phyloP scores from a whole-genome alignment of 2,113 vertebrate species.

The Macroglossus sobrinus region DNA sequence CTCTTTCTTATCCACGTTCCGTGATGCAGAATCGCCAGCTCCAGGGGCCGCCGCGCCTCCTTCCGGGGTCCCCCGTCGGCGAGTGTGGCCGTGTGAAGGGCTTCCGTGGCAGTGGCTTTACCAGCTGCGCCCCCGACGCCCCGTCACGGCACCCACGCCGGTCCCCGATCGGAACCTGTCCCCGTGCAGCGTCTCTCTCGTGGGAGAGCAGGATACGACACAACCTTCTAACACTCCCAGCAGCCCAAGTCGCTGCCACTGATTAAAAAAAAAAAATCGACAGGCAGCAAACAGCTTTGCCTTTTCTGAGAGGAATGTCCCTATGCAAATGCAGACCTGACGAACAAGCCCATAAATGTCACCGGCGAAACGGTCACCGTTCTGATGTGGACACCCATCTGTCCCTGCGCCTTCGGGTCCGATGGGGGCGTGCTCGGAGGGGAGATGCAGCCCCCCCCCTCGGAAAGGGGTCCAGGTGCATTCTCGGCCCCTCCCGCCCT shows the following conservation, averaged over 20 bases:
- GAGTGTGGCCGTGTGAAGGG: accelerated
- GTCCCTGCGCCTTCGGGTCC: not conserved
- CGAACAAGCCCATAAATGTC: constrained; percentile 28
- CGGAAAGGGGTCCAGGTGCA: accelerated
- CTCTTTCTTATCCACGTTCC: not conserved
- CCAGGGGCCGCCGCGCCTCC: accelerated
- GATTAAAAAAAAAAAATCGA: not conserved
- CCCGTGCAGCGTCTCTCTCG: accelerated
- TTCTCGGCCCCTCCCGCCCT: not conserved
- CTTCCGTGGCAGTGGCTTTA: accelerated
- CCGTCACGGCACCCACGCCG: accelerated
- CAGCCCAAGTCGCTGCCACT: not conserved
- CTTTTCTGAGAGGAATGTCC: not conserved
- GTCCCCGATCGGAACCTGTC: not conserved
- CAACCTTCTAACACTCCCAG: too few relatives aligned
- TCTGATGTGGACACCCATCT: not conserved
- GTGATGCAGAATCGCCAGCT: accelerated
- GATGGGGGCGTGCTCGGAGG: not conserved
- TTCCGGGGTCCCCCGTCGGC: accelerated
- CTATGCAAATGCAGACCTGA: constrained; percentile 47
- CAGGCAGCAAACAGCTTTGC: not conserved
- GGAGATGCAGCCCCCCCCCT: not conserved
- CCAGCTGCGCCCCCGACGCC: accelerated
- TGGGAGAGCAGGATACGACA: accelerated
- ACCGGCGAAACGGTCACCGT: not conserved